Evolutionary conservation across 2,888 invertebrate genomes (phyloP).

Genomic region (Cyrtodaria siliqua): DNA sequence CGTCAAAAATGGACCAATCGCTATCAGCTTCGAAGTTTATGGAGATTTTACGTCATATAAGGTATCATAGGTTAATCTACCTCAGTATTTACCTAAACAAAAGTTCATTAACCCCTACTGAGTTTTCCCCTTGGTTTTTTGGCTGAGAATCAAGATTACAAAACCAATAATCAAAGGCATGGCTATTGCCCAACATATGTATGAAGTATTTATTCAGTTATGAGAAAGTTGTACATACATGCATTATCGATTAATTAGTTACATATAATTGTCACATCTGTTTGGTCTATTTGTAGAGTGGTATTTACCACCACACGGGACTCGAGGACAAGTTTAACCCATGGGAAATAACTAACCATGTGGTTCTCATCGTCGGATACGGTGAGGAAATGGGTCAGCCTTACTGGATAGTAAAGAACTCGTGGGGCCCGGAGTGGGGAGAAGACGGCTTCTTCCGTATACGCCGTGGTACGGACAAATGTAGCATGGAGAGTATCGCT

Average conservation of each 20-base stretch:
- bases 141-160: too few relatives aligned
- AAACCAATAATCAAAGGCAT: too few relatives aligned
- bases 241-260: constrained; percentile 81
- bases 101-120: too few relatives aligned
- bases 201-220: too few relatives aligned
- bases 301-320: constrained; percentile 86
- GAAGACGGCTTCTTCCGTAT: constrained; percentile 85
- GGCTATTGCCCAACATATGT: too few relatives aligned
- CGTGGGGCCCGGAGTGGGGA: constrained; percentile 85
- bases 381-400: constrained; percentile 83
- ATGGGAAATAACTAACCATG: constrained; percentile 87
- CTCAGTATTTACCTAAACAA: too few relatives aligned
- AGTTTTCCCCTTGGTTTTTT: too few relatives aligned
- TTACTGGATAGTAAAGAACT: constrained; percentile 86
- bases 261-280: too few relatives aligned
- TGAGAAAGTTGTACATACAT: too few relatives aligned
- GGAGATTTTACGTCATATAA: too few relatives aligned
- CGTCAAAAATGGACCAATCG: constrained; percentile 86
- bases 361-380: constrained; percentile 87
- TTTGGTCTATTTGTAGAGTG: too few relatives aligned
- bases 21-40: constrained; percentile 87
- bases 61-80: too few relatives aligned
- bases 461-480: constrained; percentile 84
- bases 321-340: constrained; percentile 85
- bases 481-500: constrained; percentile 85